Base-by-base conservation (phyloP, 2,888 invertebrate species). In the Harpalus rufipes region DNA sequence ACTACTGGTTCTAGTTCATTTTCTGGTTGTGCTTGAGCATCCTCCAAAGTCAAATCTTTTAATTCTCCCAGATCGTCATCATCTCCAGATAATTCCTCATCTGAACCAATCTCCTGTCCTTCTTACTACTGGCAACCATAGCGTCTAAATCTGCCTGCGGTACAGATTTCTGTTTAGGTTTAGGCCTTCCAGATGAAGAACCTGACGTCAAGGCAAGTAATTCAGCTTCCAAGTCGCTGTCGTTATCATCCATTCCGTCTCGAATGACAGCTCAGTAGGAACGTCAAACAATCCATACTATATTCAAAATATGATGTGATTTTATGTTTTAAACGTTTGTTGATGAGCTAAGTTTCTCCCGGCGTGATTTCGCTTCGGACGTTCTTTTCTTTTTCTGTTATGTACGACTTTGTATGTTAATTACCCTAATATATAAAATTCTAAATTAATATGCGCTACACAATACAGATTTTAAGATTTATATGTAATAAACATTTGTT, bases 181-280 rank as follows among this genome's bases (percentile, higher is more conserved):
- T 86, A 16, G 83, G 89, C 59, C 91, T 91, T 86, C 87, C 86
- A 88, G 88, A 90, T 76, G 87, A 88, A 51, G 87, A 86, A 78
- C 88, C 90, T 7, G 92, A 91, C 87, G 91, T 92, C 85, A 97
- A 93, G 0, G 96, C 96, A 51, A 95, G 94, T 86, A 98, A 91
- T 90, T 98, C 98, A 0, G 97, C 97, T 90, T 98, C 98, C 86
- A 98, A 92, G 89, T 97, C 97, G 85, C 95, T 94, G 89, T 97
- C 97, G 88, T 93, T 92, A 86, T 92, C 92, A 87, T 93, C 94
- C 88, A 93, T 93, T 83, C 93, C 93, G 58, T 92, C 91, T 93
- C 92, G 85, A 94, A 93, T 87, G 93, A 93, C 63, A 94, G 91
- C 88, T 93, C 91, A 88, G 93, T 93, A 25, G 95, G 94, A 85